Evolutionary conservation across 2,113 vertebrate genomes (phyloP), one percentile per base, ranked within the genome.

Genomic region (Arizona elegans): DNA sequence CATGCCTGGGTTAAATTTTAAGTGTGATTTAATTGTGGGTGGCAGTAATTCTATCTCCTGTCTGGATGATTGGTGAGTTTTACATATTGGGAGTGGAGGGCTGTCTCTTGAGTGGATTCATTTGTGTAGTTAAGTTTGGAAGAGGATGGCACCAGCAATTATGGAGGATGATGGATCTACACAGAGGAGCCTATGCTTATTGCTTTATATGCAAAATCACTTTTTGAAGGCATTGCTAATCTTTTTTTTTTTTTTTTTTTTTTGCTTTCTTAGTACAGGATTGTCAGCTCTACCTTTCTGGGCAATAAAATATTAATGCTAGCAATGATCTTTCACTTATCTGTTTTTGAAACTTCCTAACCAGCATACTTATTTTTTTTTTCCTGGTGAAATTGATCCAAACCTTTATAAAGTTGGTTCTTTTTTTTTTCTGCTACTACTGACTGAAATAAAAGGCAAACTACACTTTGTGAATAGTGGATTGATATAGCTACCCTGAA

Each of bases 41-140:
- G 62, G 94, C 94, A 96, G 91, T 95, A 95, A 96, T 95, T 95
- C 56, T 33, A 96, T 96, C 94, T 96, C 38, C 95, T 94, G 93
- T 94, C 93, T 21, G 26, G 62, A 58, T 94, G 95, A 96, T 94
- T n/a, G 93, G 95, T 96, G 94, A 0, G 0, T 94, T 96, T 95
- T 96, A 93, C 93, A 93, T 95, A 94, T 7, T 75, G 90, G 93
- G 93, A 3, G 0, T 92, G 92, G 92, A 2, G 6, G 91, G 93
- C 53, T 92, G 94, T 93, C 95, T 96, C 91, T 92, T 1, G 15
- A 93, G 94, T 85, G 92, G 94, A 92, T 95, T 95, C 94, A 94
- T 33, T 95, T 95, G 90, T 93, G 93, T 96, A 92, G 95, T 86
- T 96, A 94, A 93, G 94, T 96, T 96, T 95, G 93, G 92, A 92